phyloP scores from a whole-genome alignment of 2,113 vertebrate species.

The Ursus arctos region DNA sequence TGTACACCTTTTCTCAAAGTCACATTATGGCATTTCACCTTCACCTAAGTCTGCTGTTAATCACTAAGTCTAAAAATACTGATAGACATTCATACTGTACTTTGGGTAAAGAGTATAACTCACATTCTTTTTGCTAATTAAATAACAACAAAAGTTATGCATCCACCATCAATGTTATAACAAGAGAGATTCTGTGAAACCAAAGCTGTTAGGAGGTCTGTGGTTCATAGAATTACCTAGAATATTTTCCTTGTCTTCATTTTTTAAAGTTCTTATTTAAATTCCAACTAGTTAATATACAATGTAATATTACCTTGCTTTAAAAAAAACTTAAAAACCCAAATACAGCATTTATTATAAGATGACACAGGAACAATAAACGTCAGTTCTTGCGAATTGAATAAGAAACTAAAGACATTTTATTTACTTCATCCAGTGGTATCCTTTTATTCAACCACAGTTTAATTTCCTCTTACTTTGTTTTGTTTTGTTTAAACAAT shows the following conservation, averaged over 20 bases:
- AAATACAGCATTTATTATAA: background rate
- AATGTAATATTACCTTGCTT: background rate
- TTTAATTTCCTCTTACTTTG: background rate
- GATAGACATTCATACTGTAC: background rate
- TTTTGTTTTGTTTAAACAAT: background rate
- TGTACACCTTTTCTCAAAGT: background rate
- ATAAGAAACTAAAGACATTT: background rate
- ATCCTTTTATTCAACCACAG: background rate
- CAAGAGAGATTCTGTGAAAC: background rate
- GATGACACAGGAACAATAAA: background rate
- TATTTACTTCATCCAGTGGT: background rate
- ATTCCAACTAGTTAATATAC: background rate
- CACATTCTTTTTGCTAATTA: constrained; percentile 32
- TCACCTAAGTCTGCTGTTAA: background rate
- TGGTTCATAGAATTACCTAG: background rate
- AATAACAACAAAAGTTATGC: background rate
- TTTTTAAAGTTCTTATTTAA: background rate
- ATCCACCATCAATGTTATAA: background rate
- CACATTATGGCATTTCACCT: background rate
- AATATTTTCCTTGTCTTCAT: background rate
- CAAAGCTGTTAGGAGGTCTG: accelerated
- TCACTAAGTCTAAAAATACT: background rate
- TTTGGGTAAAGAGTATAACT: background rate
- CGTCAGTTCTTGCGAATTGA: background rate
- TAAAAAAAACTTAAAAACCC: background rate